Evolutionary conservation across 2,113 vertebrate species (phyloP).

Genomic region (Ondatra zibethicus): DNA sequence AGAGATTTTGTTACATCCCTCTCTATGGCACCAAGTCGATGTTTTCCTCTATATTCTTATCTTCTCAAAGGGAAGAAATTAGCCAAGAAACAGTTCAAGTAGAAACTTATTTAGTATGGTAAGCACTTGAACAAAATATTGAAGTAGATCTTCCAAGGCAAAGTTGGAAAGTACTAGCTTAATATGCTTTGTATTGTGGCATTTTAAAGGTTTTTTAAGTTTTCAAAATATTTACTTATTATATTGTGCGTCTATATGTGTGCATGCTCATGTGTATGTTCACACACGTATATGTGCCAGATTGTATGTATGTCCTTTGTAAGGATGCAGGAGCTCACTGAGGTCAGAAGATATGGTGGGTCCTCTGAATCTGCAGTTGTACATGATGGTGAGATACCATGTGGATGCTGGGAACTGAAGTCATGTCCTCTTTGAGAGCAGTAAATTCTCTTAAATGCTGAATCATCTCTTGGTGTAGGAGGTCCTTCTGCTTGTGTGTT

Average conservation of each 20-base stretch:
- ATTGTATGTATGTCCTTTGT: not conserved
- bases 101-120: not conserved
- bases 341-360: not conserved
- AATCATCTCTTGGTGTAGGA: not conserved
- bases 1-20: not conserved
- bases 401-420: fast-evolving
- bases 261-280: not conserved
- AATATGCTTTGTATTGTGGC: not conserved
- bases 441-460: not conserved
- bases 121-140: not conserved
- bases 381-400: not conserved
- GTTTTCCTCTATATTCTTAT: not conserved
- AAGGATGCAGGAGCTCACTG: not conserved
- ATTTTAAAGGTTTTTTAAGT: not conserved
- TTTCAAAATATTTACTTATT: not conserved
- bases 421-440: not conserved
- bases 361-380: not conserved
- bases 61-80: not conserved
- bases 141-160: not conserved
- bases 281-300: not conserved
- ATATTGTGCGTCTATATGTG: not conserved
- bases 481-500: no score
- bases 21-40: not conserved
- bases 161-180: not conserved
- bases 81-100: not conserved